These are phyloP conservation scores for Heliopora coerulea DNA, from an alignment of 92 coral and sea anemone genomes.

Conservation along the genomic window DNA sequence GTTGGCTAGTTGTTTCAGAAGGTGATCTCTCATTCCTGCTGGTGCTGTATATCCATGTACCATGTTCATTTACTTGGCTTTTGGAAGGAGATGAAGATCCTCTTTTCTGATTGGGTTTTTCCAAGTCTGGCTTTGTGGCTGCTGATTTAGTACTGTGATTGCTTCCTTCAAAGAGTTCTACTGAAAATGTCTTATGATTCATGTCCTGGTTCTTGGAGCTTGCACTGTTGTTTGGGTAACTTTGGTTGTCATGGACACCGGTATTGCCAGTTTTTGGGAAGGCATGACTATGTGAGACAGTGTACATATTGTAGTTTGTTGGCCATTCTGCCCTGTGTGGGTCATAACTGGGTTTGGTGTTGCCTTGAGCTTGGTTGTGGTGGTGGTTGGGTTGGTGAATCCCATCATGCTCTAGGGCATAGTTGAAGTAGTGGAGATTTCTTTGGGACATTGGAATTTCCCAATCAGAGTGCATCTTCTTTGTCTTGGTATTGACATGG, in stretches of 20 bases:
- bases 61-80: too few relatives aligned
- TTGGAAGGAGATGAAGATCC: too few relatives aligned
- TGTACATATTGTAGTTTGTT: conserved; percentile 14
- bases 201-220: background rate
- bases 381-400: background rate
- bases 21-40: too few relatives aligned
- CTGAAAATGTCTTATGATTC: conserved; percentile 13
- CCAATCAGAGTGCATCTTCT: background rate
- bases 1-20: conserved; percentile 13
- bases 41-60: conserved; percentile 12
- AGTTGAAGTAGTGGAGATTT: background rate
- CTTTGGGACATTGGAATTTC: conserved; percentile 12
- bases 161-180: conserved; percentile 22
- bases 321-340: conserved; percentile 37
- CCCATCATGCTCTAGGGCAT: background rate
- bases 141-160: background rate
- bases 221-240: background rate
- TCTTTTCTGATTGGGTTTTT: background rate
- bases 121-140: background rate
- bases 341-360: background rate
- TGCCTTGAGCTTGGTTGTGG: background rate
- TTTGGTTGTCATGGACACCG: background rate
- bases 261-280: conserved; percentile 7
- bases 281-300: conserved; percentile 26
- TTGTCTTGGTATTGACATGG: background rate